Evolutionary conservation across 30 jellyfish, hydroid and myxozoan genomes (phyloP).

Genomic region (Chrysaora quinquecirrha): DNA sequence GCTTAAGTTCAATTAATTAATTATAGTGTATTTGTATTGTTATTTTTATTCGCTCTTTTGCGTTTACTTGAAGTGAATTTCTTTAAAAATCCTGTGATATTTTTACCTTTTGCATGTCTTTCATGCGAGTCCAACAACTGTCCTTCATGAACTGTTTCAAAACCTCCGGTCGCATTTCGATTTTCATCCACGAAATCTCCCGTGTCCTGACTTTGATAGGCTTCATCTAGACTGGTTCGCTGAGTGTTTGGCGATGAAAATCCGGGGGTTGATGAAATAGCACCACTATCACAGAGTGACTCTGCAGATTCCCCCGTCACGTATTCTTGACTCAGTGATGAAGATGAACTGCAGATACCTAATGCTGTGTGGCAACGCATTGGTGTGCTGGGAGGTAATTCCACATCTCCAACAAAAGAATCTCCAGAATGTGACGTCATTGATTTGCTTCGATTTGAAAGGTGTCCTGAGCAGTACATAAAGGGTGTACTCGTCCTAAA

Average conservation of each 20-base stretch:
- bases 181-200: conserved; percentile 50
- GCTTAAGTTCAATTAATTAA: too few species aligned
- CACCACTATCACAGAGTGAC: conserved; percentile 45
- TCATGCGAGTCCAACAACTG: conserved; percentile 49
- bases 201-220: conserved; percentile 48
- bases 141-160: conserved; percentile 64
- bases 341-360: conserved; percentile 81
- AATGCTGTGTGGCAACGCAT: conserved; percentile 90
- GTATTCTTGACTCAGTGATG: conserved; percentile 76
- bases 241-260: conserved; percentile 17
- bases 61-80: conserved; percentile 73
- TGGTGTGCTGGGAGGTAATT: conserved; percentile 68
- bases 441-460: conserved; percentile 84
- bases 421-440: conserved; percentile 95
- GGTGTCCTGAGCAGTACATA: conserved; percentile 76
- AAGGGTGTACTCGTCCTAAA: conserved; percentile 58
- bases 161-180: conserved; percentile 38
- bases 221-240: conserved; percentile 48
- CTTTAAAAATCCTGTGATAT: conserved; percentile 76
- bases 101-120: conserved; percentile 61
- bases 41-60: conserved; percentile 41
- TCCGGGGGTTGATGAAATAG: conserved; percentile 41
- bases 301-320: conserved; percentile 58
- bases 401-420: conserved; percentile 67
- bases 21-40: conserved; percentile 57